phyloP scores from a whole-genome alignment of 2,888 invertebrate species.

The Athalia circularis region DNA sequence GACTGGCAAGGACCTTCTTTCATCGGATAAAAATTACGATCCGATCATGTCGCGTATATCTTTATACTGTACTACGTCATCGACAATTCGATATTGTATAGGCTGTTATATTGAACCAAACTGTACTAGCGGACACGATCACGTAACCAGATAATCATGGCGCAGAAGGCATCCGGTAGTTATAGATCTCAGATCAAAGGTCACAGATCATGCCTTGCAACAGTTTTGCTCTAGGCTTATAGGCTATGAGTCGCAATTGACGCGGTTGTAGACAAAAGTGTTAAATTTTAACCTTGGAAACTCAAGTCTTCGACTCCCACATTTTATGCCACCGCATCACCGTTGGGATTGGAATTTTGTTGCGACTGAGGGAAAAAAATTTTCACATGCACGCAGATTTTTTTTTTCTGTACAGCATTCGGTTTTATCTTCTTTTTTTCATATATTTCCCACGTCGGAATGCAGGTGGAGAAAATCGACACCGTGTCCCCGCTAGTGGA shows the following conservation, averaged over 20 bases:
- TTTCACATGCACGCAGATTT: constrained; percentile 3
- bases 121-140: constrained; percentile 15
- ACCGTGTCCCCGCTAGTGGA: not conserved
- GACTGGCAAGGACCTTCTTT: no score
- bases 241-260: not conserved
- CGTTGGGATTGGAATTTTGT: no score
- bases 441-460: no score
- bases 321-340: no score
- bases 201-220: constrained; percentile 11
- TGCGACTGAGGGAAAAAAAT: no score
- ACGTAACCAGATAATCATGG: constrained; percentile 17
- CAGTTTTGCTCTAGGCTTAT: not conserved
- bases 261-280: constrained; percentile 1
- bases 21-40: no score
- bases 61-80: not conserved
- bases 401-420: no score
- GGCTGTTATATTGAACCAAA: not conserved
- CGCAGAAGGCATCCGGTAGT: constrained; percentile 15
- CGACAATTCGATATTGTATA: not conserved
- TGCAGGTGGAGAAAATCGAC: not conserved
- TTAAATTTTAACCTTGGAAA: constrained; percentile 14
- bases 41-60: not conserved
- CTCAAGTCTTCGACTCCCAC: not conserved
- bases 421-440: no score
- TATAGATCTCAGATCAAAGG: constrained; percentile 32